Evolutionary conservation across 53 echinoderm and acorn worm species (phyloP).

Genomic region (Paracentrotus lividus): DNA sequence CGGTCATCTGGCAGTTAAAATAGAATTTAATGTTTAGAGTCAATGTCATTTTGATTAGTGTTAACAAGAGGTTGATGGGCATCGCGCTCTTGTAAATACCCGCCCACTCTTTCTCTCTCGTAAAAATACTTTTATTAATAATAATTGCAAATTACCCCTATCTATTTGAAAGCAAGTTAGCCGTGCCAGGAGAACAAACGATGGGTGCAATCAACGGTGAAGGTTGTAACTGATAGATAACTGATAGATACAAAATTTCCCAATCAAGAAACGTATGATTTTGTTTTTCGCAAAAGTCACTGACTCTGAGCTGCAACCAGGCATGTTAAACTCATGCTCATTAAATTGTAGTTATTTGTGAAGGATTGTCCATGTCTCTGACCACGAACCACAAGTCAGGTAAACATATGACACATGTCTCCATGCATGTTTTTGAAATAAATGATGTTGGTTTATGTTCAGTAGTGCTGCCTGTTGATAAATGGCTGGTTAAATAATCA

Average conservation of each 20-base stretch:
- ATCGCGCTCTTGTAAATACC: not conserved
- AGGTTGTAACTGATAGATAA: constrained; percentile 15
- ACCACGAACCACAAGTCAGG: not conserved
- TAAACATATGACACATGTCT: not conserved
- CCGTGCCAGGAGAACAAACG: not conserved
- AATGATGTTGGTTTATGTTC: too few species aligned
- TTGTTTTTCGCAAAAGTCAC: not conserved
- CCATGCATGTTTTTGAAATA: not conserved
- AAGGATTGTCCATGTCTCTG: not conserved
- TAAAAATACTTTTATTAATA: constrained; percentile 25
- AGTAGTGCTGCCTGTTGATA: too few species aligned
- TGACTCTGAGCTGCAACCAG: not conserved
- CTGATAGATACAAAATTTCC: not conserved
- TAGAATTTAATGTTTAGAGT: not conserved
- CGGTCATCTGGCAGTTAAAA: not conserved
- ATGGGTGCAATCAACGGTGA: constrained; percentile 1
- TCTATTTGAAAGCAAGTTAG: not conserved
- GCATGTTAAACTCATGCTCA: not conserved
- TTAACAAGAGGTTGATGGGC: not conserved
- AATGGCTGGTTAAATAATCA: too few species aligned
- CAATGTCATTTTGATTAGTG: not conserved
- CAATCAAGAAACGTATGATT: not conserved
- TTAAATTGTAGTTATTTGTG: not conserved
- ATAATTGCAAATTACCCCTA: not conserved
- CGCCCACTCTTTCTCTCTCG: not conserved